These are phyloP conservation scores for Helicorthomorpha holstii DNA, from an alignment of 1,140 invertebrate genomes.

Conservation along the genomic window DNA sequence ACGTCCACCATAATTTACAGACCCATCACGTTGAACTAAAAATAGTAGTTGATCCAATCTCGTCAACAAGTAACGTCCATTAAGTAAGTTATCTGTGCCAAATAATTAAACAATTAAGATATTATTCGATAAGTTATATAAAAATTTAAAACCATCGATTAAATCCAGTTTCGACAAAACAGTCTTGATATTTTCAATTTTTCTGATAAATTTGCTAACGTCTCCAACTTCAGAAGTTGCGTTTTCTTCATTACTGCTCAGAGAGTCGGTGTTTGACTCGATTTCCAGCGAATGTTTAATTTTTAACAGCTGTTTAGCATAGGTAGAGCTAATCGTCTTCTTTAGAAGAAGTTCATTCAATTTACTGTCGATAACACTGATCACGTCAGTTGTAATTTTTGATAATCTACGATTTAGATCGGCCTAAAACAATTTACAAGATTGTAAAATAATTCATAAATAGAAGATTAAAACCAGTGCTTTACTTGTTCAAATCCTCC, in stretches of 20 bases:
- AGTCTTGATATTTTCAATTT: no score
- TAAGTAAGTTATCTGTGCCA: no score
- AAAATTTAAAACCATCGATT: no score
- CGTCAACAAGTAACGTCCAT: conserved; percentile 22
- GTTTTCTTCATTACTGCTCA: no score
- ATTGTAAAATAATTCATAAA: not conserved
- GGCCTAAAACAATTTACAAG: conserved; percentile 28
- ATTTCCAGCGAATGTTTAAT: no score
- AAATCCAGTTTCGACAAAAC: no score
- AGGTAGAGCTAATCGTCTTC: not conserved
- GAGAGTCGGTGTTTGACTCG: no score
- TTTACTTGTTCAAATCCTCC: conserved; percentile 91
- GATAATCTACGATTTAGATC: conserved; percentile 53
- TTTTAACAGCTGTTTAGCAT: no score
- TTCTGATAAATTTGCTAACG: no score
- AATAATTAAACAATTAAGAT: no score
- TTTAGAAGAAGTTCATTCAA: not conserved
- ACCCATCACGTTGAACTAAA: conserved; percentile 4
- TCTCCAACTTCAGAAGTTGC: no score
- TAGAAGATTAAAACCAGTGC: not conserved
- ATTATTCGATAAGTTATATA: no score
- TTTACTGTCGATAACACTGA: not conserved
- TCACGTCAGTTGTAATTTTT: conserved; percentile 24
- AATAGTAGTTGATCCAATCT: conserved; percentile 20
- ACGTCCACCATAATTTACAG: conserved; percentile 55